Conservation (phyloP, 2,888 invertebrate genomes). For the Trichogramma evanescens region DNA sequence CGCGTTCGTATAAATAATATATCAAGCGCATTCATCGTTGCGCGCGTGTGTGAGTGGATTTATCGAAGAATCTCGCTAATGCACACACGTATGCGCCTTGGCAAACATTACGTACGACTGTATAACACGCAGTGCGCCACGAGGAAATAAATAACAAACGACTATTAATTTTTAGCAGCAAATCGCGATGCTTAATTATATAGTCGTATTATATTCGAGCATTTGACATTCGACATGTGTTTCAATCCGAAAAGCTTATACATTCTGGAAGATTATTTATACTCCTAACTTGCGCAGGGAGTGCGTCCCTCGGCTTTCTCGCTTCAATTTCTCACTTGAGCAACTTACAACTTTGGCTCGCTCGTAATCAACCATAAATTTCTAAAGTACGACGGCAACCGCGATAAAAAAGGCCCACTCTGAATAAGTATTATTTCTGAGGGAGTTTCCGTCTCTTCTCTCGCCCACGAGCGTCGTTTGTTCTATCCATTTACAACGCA, state of each 20-base stretch:
- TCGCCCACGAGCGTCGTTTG: no score
- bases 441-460: not conserved
- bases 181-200: slow-evolving; percentile 1
- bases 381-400: not conserved
- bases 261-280: no score
- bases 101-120: no score
- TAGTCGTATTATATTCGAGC: slow-evolving; percentile 7
- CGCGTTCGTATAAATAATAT: no score
- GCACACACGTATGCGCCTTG: no score
- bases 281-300: no score
- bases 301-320: not conserved
- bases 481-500: slow-evolving; percentile 17
- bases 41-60: no score
- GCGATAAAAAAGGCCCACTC: not conserved
- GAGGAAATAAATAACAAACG: no score
- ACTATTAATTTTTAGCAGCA: no score
- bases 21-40: no score
- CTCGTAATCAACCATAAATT: slow-evolving; percentile 21
- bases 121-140: no score
- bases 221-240: slow-evolving; percentile 19
- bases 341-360: slow-evolving; percentile 3
- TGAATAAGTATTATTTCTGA: slow-evolving; percentile 17
- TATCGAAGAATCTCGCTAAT: no score
- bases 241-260: slow-evolving; percentile 4
- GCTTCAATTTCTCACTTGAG: not conserved